phyloP scores from a whole-genome alignment of 2,888 invertebrate genomes.

The Hoplodrina blanda region DNA sequence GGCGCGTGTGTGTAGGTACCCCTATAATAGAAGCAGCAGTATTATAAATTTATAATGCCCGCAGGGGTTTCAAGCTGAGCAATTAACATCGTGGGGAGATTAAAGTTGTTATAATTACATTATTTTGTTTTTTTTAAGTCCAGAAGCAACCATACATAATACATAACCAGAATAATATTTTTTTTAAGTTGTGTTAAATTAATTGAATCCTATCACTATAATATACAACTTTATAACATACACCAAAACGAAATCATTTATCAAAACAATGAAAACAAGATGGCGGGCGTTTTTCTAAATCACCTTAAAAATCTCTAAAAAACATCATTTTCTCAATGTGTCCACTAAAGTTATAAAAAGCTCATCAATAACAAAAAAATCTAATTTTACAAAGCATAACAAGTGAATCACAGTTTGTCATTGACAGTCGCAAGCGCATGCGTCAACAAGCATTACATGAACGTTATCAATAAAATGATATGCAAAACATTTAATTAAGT shows the following conservation, averaged over 20 bases:
- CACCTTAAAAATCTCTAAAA: neutral
- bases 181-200: no score
- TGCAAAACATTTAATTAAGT: slow-evolving; percentile 38
- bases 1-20: no score
- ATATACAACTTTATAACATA: no score
- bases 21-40: slow-evolving; percentile 1
- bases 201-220: no score
- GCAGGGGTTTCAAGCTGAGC: slow-evolving; percentile 4
- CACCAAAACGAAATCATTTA: no score
- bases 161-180: no score
- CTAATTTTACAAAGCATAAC: slow-evolving; percentile 13
- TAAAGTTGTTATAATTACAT: neutral
- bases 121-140: no score
- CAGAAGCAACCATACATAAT: no score
- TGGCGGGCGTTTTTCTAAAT: neutral
- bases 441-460: slow-evolving; percentile 23
- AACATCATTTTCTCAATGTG: neutral
- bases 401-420: slow-evolving; percentile 25
- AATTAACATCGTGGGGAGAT: neutral
- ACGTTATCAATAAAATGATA: slow-evolving; percentile 38
- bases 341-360: neutral
- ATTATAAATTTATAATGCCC: slow-evolving; percentile 1
- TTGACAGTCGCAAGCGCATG: slow-evolving; percentile 15
- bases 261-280: neutral
- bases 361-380: neutral